These are phyloP conservation scores for Limonius californicus DNA, from an alignment of 1,140 invertebrate genomes.

Conservation along the genomic window DNA sequence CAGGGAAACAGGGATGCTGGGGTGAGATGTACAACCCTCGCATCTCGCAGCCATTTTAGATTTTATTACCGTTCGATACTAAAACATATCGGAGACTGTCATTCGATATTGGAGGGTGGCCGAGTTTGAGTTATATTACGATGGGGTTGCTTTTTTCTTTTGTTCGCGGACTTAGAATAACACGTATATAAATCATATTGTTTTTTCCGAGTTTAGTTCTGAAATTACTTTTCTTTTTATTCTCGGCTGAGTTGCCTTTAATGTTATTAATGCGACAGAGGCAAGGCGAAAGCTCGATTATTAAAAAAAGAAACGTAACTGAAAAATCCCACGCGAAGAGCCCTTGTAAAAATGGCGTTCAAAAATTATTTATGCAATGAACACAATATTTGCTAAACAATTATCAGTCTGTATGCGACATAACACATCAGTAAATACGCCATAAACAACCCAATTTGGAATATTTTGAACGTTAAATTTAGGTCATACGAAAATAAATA, in stretches of 20 bases:
- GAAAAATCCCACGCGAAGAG: too few relatives aligned
- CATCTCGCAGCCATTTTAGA: conserved; percentile 45
- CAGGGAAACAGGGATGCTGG: background rate
- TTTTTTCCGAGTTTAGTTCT: conserved; percentile 6
- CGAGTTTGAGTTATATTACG: conserved; percentile 23
- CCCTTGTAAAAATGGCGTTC: too few relatives aligned
- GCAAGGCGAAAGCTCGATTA: too few relatives aligned
- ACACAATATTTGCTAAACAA: too few relatives aligned
- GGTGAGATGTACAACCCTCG: conserved; percentile 32
- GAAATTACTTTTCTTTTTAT: conserved; percentile 14
- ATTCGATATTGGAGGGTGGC: conserved; percentile 24
- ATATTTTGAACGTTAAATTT: too few relatives aligned
- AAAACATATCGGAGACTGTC: conserved; percentile 40
- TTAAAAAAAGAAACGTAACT: too few relatives aligned
- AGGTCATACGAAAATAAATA: too few relatives aligned
- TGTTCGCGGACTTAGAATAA: conserved; percentile 10
- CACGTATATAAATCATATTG: conserved; percentile 14
- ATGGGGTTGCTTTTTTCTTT: conserved; percentile 15
- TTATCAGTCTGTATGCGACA: too few relatives aligned
- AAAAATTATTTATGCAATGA: too few relatives aligned
- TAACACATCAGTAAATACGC: too few relatives aligned
- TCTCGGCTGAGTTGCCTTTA: background rate
- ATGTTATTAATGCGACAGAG: background rate
- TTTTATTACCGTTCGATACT: conserved; percentile 48
- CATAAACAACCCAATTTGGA: too few relatives aligned